These are phyloP conservation scores for Drosophila kuntzei DNA, from an alignment of 2,888 invertebrate genomes.

Conservation along the genomic window DNA sequence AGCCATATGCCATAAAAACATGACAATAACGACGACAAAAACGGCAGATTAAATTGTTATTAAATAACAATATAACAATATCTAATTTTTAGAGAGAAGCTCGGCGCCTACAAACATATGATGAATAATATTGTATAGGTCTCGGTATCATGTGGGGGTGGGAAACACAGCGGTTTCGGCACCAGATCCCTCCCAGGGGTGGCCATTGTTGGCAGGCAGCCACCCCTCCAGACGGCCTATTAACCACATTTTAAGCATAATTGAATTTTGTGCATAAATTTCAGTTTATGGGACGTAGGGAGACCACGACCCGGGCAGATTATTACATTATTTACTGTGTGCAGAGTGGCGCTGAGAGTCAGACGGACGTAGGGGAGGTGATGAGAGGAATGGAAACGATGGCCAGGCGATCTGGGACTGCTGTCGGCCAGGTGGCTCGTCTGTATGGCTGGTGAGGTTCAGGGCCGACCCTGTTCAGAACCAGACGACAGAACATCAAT, in stretches of 20 bases:
- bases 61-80: constrained; percentile 74
- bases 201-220: constrained; percentile 58
- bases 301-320: constrained; percentile 76
- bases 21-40: constrained; percentile 41
- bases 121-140: constrained; percentile 61
- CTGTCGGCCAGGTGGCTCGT: constrained; percentile 28
- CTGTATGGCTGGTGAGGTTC: constrained; percentile 4
- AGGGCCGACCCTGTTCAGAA: constrained; percentile 20
- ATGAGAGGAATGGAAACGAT: not conserved
- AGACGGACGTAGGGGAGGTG: not conserved
- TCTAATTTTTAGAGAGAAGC: constrained; percentile 62
- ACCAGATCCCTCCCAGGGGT: constrained; percentile 43
- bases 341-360: constrained; percentile 25
- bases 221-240: constrained; percentile 69
- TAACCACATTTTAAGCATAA: constrained; percentile 80
- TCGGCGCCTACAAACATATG: constrained; percentile 11
- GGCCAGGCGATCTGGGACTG: constrained; percentile 17
- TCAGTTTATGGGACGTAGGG: constrained; percentile 77
- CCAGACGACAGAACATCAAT: constrained; percentile 73
- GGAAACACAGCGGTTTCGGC: constrained; percentile 21
- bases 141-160: constrained; percentile 10
- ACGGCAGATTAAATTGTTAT: constrained; percentile 65
- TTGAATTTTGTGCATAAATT: constrained; percentile 80
- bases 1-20: constrained; percentile 49
- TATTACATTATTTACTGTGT: constrained; percentile 79